Conservation (phyloP, 2,888 invertebrate genomes). For the Sinelater perroti region DNA sequence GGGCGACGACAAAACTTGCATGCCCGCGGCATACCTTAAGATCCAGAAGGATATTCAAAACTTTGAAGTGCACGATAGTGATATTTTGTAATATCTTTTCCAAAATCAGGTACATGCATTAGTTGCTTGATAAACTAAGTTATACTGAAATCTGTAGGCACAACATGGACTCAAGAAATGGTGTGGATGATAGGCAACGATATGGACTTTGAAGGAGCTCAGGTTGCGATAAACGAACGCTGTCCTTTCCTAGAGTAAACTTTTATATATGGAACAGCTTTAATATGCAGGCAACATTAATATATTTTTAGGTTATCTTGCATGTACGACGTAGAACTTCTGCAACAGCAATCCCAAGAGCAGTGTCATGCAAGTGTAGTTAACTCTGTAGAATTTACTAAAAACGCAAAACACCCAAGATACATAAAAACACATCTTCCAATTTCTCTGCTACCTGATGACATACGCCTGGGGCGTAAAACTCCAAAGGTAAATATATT, state of each 20-base stretch:
- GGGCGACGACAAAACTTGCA: no score
- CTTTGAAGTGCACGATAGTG: no score
- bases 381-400: no score
- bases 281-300: not conserved
- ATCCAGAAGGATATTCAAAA: no score
- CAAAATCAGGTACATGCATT: no score
- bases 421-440: conserved; percentile 74
- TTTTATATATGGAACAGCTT: conserved; percentile 6
- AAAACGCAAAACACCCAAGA: no score
- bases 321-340: not conserved
- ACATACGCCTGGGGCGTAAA: conserved; percentile 56
- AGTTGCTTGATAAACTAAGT: no score
- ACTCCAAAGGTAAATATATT: conserved; percentile 50
- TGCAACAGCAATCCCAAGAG: not conserved
- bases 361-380: no score
- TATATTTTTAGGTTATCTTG: not conserved
- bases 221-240: conserved; percentile 65
- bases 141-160: no score
- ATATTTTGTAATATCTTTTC: no score
- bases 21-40: no score
- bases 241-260: conserved; percentile 78
- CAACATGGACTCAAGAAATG: conserved; percentile 82
- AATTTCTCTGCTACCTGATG: conserved; percentile 66
- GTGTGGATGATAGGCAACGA: conserved; percentile 74
- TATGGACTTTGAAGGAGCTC: conserved; percentile 68